These are phyloP conservation scores for Holothuria glaberrima DNA, from an alignment of 35 echinoderm and acorn worm genomes.

Conservation along the genomic window DNA sequence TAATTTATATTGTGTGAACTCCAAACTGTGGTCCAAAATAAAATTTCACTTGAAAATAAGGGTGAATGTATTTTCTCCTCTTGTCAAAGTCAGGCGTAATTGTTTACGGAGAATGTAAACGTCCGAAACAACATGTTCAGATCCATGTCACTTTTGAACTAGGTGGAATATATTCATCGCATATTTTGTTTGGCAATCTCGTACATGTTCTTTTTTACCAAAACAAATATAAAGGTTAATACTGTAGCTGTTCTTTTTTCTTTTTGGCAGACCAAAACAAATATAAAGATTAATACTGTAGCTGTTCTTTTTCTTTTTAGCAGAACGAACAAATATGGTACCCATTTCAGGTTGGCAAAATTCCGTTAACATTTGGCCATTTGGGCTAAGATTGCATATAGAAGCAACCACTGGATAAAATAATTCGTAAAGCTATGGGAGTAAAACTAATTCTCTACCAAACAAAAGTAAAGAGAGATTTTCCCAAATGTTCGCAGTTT, in stretches of 20 bases:
- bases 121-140: neutral
- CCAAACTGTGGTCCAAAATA: neutral
- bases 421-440: neutral
- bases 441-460: neutral
- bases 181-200: neutral
- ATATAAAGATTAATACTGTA: neutral
- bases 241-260: no score
- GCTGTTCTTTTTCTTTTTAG: neutral
- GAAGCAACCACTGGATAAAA: neutral
- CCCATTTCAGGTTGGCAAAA: no score
- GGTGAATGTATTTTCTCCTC: no score
- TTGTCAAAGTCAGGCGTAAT: no score
- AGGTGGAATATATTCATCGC: no score
- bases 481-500: no score
- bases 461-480: neutral
- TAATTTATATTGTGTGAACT: neutral
- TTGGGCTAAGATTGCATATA: neutral
- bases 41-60: neutral
- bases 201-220: neutral
- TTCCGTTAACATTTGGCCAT: no score
- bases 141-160: conserved; percentile 3
- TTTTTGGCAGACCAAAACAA: neutral
- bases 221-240: no score
- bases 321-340: neutral
- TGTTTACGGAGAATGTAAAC: neutral